Percentiles rank a stretch among this genome's conserved stretches.
These are phyloP conservation scores for Dioctria linearis DNA, from an alignment of 2,888 invertebrate species.

Conservation along the genomic window DNA sequence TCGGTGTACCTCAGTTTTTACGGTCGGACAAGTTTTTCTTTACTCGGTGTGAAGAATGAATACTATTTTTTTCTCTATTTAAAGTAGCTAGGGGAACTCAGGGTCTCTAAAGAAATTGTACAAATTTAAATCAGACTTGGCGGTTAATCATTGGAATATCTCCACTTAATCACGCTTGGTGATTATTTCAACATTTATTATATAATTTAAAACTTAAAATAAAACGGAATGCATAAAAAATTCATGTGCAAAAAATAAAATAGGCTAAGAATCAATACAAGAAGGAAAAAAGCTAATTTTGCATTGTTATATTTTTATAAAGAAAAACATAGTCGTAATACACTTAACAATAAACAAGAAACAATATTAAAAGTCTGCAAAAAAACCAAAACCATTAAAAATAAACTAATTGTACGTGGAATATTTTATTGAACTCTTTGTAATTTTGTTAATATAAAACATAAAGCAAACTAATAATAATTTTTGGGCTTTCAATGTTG, in stretches of 20 bases:
- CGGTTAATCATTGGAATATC: conserved; percentile 17
- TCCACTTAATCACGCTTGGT: neutral
- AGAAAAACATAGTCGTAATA: conserved; percentile 20
- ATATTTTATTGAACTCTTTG: conserved; percentile 13
- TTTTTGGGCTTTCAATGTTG: conserved; percentile 47
- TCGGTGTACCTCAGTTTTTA: too few relatives aligned
- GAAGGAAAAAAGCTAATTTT: conserved; percentile 44
- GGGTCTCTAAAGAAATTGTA: too few relatives aligned
- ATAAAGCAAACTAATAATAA: conserved; percentile 20
- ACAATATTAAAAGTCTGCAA: conserved; percentile 29
- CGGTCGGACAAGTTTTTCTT: too few relatives aligned
- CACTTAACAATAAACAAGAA: conserved; percentile 36
- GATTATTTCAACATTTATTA: too few relatives aligned
- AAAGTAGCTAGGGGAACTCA: too few relatives aligned
- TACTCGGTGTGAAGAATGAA: too few relatives aligned
- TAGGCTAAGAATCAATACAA: conserved; percentile 48
- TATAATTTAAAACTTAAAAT: neutral
- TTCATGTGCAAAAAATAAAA: conserved; percentile 7
- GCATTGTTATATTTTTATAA: conserved; percentile 53
- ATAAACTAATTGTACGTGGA: conserved; percentile 24
- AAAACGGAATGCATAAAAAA: conserved; percentile 22
- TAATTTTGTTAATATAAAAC: conserved; percentile 7
- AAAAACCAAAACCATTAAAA: conserved; percentile 29
- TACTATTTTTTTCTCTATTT: too few relatives aligned
- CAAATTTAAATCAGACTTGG: neutral